Percentiles rank a stretch among this genome's conserved stretches.
phyloP scores from a whole-genome alignment of 2,113 vertebrate genomes.

The Phaethornis superciliosus region DNA sequence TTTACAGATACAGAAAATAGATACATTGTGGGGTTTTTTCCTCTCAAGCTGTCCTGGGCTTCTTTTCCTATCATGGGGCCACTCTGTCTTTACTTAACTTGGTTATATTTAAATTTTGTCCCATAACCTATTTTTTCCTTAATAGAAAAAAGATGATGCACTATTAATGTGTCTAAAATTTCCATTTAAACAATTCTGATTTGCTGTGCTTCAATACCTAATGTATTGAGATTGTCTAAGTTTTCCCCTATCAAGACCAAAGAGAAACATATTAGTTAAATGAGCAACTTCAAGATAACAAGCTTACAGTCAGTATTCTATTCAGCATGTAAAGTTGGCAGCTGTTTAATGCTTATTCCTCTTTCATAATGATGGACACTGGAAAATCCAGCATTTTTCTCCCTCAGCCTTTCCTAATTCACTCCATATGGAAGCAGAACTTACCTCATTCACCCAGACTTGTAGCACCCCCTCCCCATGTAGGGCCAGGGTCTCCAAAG shows the following conservation, averaged over 20 bases:
- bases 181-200: slow-evolving; percentile 42
- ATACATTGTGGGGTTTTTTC: background rate
- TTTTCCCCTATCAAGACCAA: slow-evolving; percentile 16
- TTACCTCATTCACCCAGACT: slow-evolving; percentile 42
- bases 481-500: slow-evolving; percentile 8
- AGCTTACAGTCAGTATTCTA: slow-evolving; percentile 29
- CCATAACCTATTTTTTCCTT: slow-evolving; percentile 35
- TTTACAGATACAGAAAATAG: slow-evolving; percentile 20
- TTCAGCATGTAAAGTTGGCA: slow-evolving; percentile 47
- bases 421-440: slow-evolving; percentile 44
- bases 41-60: slow-evolving; percentile 10
- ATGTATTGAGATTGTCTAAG: slow-evolving; percentile 29
- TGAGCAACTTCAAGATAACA: slow-evolving; percentile 33
- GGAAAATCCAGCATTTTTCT: slow-evolving; percentile 50
- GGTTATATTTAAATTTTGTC: slow-evolving; percentile 34
- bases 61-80: slow-evolving; percentile 11
- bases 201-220: slow-evolving; percentile 10
- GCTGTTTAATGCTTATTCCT: slow-evolving; percentile 19
- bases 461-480: background rate
- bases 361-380: slow-evolving; percentile 27
- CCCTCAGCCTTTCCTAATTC: slow-evolving; percentile 44
- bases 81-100: slow-evolving; percentile 32
- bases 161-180: slow-evolving; percentile 47
- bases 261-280: slow-evolving; percentile 40
- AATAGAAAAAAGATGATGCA: slow-evolving; percentile 51